Conservation (phyloP, 2,888 invertebrate species). For the Spisula subtruncata region DNA sequence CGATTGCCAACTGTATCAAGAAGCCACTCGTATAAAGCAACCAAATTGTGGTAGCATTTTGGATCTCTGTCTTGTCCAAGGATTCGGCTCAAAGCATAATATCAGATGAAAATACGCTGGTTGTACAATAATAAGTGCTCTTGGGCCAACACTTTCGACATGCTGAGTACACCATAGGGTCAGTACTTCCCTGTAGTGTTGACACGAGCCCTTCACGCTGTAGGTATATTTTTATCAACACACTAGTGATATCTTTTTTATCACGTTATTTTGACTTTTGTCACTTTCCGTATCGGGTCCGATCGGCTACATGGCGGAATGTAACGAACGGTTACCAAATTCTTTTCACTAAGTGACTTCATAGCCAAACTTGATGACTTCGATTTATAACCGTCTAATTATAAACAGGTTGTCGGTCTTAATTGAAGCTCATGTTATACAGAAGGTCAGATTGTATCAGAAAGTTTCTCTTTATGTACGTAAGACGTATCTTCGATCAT, state of each 20-base stretch:
- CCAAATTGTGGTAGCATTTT: no score
- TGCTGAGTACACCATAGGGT: no score
- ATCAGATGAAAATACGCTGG: no score
- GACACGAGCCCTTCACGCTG: not conserved
- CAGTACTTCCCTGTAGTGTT: not conserved
- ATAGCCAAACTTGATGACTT: not conserved
- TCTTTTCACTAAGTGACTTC: not conserved
- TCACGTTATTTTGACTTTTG: not conserved
- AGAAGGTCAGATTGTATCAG: constrained; percentile 15
- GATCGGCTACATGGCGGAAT: not conserved
- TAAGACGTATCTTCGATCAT: not conserved
- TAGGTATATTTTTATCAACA: not conserved
- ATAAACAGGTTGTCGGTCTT: constrained; percentile 29
- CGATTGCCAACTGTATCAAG: no score
- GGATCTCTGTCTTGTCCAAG: no score
- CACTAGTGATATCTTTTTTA: not conserved
- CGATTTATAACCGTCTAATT: not conserved
- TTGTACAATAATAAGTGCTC: no score
- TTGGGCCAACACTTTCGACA: no score
- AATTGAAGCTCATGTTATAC: not conserved
- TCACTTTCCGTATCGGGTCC: not conserved
- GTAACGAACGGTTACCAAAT: constrained; percentile 5
- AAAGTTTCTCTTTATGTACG: not conserved
- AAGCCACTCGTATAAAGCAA: no score
- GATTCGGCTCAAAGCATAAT: no score